Evolutionary conservation across 2,113 vertebrate genomes (phyloP), one percentile per base, ranked within the genome.

Genomic region (Coryphaenoides rupestris): DNA sequence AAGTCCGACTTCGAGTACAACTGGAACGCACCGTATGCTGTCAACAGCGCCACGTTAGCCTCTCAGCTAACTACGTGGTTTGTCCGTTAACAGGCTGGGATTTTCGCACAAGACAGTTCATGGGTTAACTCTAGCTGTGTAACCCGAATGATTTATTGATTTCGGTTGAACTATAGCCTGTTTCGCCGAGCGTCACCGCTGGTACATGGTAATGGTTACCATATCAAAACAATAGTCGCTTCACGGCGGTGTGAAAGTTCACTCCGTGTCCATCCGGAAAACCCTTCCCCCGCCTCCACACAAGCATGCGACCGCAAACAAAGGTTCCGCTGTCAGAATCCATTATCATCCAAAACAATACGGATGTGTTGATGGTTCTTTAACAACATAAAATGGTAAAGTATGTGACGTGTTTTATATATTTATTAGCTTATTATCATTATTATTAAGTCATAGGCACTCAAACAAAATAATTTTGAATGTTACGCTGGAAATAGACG

Each of bases 211-310:
- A 73, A 22, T 5, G 56, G 19, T 58, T 2, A 21, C 55, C 69
- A 49, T 70, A 77, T 71, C 81, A 88, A 87, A 89, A 89, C 85
- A 89, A 77, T 71, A 85, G 57, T 40, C 74, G 45, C 54, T 33
- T 1, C 0, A 46, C 26, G 21, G n/a, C n/a, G n/a, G 66, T 79
- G 81, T 88, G 33, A 82, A 77, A 84, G 86, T 75, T 84, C 78
- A 78, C 1, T 2, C 0, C 1, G 19, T 53, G 88, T 79, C 68
- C 84, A 22, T 19, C 68, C 3, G n/a, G 0, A 6, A 9, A 79
- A 78, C 15, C 4, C 7, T 19, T 74, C 77, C 77, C 12, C 0
- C 57, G 10, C 7, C 19, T 72, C 77, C 77, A 6, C 0, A 57
- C 7, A 21, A 14, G 1, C 19, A 10, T 12, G 4, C n/a, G 0